phyloP scores from a whole-genome alignment of 2,797 vertebrate genomes.

The Nasua narica region DNA sequence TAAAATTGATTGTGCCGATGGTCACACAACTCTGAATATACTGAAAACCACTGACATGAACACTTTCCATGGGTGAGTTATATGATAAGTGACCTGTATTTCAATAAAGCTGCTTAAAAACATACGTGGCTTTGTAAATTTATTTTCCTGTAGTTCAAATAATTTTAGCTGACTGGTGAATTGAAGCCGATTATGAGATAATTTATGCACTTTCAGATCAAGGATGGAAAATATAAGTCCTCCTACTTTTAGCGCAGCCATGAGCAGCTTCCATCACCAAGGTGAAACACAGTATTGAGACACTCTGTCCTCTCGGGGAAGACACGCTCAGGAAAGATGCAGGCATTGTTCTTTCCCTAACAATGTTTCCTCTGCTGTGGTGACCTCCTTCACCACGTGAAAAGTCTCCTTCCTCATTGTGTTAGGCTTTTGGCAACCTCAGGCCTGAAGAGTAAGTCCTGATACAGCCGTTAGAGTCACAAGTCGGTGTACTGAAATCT shows the following conservation, averaged over 20 bases:
- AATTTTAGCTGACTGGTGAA: not conserved
- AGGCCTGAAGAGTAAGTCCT: not conserved
- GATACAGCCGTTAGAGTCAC: not conserved
- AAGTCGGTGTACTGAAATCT: not conserved
- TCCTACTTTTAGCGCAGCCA: not conserved
- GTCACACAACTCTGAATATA: not conserved
- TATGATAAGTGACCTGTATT: not conserved
- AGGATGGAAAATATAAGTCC: not conserved
- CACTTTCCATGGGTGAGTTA: not conserved
- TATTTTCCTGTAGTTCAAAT: slow-evolving; percentile 1
- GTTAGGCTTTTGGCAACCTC: not conserved
- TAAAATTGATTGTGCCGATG: not conserved
- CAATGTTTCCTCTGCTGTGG: not conserved
- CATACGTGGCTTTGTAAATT: not conserved
- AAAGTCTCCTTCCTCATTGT: not conserved
- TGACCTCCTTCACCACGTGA: not conserved
- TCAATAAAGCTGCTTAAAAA: not conserved
- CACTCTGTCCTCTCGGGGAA: not conserved
- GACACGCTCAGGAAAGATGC: not conserved
- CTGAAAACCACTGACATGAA: not conserved
- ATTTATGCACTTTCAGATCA: not conserved
- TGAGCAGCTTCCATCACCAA: not conserved
- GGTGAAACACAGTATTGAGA: not conserved
- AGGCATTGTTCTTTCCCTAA: not conserved
- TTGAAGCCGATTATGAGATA: not conserved